phyloP scores from a whole-genome alignment of 2,797 vertebrate genomes.

The Cephalopachus bancanus region DNA sequence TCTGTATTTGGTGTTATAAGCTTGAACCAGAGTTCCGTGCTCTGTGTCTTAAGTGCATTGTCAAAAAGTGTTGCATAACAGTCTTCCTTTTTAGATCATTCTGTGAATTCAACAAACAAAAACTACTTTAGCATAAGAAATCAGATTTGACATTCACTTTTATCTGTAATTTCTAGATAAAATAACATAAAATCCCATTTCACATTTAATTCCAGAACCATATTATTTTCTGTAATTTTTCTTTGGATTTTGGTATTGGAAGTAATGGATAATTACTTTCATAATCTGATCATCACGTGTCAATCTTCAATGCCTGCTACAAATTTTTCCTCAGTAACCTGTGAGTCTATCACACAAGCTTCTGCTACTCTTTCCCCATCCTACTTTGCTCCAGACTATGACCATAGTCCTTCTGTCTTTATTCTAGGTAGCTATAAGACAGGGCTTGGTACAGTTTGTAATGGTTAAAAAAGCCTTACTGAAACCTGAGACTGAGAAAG shows the following conservation, averaged over 20 bases:
- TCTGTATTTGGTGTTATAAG: not conserved
- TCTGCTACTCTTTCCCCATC: not conserved
- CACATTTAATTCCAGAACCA: not conserved
- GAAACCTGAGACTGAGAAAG: not conserved
- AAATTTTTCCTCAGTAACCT: not conserved
- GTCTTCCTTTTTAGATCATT: not conserved
- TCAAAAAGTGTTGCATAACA: not conserved
- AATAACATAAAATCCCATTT: not conserved
- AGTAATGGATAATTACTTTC: not conserved
- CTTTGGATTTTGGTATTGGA: not conserved
- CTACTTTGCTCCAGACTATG: not conserved
- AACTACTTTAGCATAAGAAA: not conserved
- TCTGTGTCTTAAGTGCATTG: not conserved
- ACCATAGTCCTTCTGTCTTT: not conserved
- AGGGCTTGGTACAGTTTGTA: not conserved
- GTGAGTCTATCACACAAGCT: fast-evolving
- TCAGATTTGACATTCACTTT: not conserved
- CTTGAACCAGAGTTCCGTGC: not conserved
- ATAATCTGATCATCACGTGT: not conserved
- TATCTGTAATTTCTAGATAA: constrained; percentile 44
- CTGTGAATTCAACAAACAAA: not conserved
- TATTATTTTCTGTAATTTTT: not conserved
- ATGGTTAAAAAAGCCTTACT: not conserved
- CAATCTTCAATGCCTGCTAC: not conserved
- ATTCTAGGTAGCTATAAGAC: not conserved